Base-by-base conservation (phyloP, 1,140 invertebrate species). In the Drosophila oshimai region DNA sequence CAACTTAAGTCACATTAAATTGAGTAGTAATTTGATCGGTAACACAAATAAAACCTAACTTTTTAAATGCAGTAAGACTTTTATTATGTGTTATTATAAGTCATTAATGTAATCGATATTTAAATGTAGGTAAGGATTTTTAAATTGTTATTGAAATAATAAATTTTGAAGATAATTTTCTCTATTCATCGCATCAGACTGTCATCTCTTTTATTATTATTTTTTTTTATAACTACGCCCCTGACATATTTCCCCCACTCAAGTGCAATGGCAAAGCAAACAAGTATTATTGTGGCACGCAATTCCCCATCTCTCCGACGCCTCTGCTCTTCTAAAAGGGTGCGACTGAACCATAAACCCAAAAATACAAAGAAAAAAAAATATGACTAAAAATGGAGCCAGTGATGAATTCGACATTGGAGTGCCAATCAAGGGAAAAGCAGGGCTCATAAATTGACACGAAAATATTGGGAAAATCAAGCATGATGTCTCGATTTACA, bases 191-290 rank as follows among this genome's bases (percentile, higher is more conserved):
- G n/a, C n/a, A n/a, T n/a, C n/a, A n/a, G n/a, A n/a, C n/a, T n/a
- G n/a, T n/a, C n/a, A n/a, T n/a, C n/a, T n/a, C n/a, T n/a, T n/a
- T n/a, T n/a, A n/a, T n/a, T n/a, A n/a, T n/a, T n/a, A n/a, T n/a
- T 20, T 10, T 17, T 20, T 26, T 10, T 12, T 15, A 9, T 18
- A 2, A 18, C 55, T 24, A 76, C 74, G 64, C 54, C 29, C 28
- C 9, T 60, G 37, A 28, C 12, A 13, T 31, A 20, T 9, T 12
- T 13, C 7, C 53, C 47, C 37, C 28, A 45, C 74, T 77, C 67
- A 46, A 62, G 58, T 77, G 74, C 74, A 70, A 75, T 53, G 58
- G 4, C 15, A 51, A 62, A 51, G 36, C 20, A 28, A 55, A 65
- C 58, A 65, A 47, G 64, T 33, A 33, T 28, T 31, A 13, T 10